A percentile compares a stretch with the other conserved stretches of the same genome.
Evolutionary conservation across 2,888 invertebrate species (phyloP).

Genomic region (Tortricodes alternella): DNA sequence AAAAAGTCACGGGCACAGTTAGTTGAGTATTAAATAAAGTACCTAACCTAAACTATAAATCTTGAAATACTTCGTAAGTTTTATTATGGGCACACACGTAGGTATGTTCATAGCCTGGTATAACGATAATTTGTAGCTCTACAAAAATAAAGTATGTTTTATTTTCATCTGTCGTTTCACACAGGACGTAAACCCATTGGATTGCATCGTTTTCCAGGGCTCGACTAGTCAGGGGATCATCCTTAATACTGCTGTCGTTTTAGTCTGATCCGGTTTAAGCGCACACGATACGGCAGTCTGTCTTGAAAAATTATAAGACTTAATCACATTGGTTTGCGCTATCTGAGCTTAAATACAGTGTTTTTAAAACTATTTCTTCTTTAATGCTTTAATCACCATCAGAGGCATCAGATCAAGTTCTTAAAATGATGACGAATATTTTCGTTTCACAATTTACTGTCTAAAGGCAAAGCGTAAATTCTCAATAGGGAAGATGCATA

Average conservation of each 20-base stretch:
- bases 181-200: constrained; percentile 26
- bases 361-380: too few relatives aligned
- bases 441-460: too few relatives aligned
- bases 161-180: constrained; percentile 28
- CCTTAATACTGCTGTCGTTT: constrained; percentile 52
- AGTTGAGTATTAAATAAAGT: too few relatives aligned
- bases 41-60: too few relatives aligned
- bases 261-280: constrained; percentile 57
- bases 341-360: not conserved
- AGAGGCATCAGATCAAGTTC: too few relatives aligned
- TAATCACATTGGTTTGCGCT: constrained; percentile 34
- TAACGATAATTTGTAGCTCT: constrained; percentile 29
- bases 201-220: constrained; percentile 30
- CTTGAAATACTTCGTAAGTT: too few relatives aligned
- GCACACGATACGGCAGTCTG: constrained; percentile 48
- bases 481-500: too few relatives aligned
- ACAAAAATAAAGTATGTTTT: constrained; percentile 14
- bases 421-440: too few relatives aligned
- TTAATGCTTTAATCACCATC: too few relatives aligned
- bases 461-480: too few relatives aligned
- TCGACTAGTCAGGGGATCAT: constrained; percentile 42
- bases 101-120: constrained; percentile 15
- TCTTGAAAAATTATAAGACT: constrained; percentile 41
- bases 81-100: too few relatives aligned
- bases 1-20: too few relatives aligned